These are phyloP conservation scores for Hyppa rectilinea DNA, from an alignment of 2,888 invertebrate genomes.

Conservation along the genomic window DNA sequence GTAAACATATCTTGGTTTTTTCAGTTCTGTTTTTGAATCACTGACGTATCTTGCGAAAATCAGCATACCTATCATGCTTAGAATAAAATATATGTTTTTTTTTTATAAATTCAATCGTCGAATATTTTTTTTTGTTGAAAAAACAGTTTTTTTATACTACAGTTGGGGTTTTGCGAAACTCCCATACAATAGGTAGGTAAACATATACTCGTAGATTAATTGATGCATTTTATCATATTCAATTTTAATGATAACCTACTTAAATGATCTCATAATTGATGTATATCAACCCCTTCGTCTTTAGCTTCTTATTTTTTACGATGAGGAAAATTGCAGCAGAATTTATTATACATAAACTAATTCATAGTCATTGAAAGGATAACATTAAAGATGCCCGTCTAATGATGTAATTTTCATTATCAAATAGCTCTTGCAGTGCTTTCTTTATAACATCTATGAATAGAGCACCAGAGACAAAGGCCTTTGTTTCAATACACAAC, in stretches of 20 bases:
- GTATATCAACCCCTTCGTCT: neutral
- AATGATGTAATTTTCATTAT: neutral
- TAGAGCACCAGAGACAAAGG: neutral
- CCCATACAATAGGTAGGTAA: neutral
- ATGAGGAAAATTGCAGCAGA: neutral
- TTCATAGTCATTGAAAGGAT: neutral
- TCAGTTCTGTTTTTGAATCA: no score
- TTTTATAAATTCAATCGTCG: neutral
- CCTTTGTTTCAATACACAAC: slow-evolving; percentile 1
- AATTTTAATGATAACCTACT: neutral
- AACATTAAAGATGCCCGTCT: neutral
- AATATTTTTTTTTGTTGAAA: neutral
- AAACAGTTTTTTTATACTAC: neutral
- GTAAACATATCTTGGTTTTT: neutral
- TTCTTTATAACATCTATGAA: neutral
- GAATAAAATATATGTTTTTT: no score
- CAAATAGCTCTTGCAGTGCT: neutral
- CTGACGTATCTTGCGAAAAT: no score
- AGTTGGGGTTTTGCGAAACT: neutral
- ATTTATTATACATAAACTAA: neutral
- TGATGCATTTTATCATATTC: neutral
- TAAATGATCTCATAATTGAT: neutral
- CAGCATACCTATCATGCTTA: no score
- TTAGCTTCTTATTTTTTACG: neutral
- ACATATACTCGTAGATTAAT: neutral